These are phyloP conservation scores for Caenorhabditis becei DNA, from an alignment of 2,888 invertebrate genomes.

Conservation along the genomic window DNA sequence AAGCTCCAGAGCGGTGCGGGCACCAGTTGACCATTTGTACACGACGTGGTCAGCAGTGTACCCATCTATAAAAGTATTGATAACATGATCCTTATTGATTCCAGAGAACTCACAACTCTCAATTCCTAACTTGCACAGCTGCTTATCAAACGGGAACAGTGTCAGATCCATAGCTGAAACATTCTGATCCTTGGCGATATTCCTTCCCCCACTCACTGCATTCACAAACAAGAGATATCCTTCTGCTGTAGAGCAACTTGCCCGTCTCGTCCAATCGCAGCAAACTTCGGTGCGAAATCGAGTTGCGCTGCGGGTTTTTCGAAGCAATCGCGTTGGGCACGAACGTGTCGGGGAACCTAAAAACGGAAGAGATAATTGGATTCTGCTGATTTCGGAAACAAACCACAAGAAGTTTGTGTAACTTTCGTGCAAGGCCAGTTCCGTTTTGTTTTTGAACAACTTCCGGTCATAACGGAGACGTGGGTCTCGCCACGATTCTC, in stretches of 20 bases:
- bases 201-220: conserved; percentile 63
- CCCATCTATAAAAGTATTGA: no score
- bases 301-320: conserved; percentile 78
- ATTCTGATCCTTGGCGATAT: neutral
- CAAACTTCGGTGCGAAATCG: conserved; percentile 79
- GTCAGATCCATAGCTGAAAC: conserved; percentile 73
- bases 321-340: conserved; percentile 81
- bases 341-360: conserved; percentile 76
- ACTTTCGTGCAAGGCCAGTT: conserved; percentile 79
- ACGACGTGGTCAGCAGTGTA: conserved; percentile 79
- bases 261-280: conserved; percentile 74
- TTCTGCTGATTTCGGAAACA: conserved; percentile 32
- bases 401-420: conserved; percentile 80
- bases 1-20: conserved; percentile 71
- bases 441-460: conserved; percentile 78
- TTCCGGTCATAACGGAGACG: conserved; percentile 74
- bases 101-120: conserved; percentile 80
- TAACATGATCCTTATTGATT: neutral
- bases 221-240: conserved; percentile 79
- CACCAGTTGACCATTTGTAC: conserved; percentile 78
- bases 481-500: conserved; percentile 79
- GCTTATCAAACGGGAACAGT: conserved; percentile 79
- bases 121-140: conserved; percentile 80
- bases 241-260: conserved; percentile 74
- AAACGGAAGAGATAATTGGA: conserved; percentile 38